phyloP scores from a whole-genome alignment of 2,888 invertebrate genomes.

The Agonopterix heracliana region DNA sequence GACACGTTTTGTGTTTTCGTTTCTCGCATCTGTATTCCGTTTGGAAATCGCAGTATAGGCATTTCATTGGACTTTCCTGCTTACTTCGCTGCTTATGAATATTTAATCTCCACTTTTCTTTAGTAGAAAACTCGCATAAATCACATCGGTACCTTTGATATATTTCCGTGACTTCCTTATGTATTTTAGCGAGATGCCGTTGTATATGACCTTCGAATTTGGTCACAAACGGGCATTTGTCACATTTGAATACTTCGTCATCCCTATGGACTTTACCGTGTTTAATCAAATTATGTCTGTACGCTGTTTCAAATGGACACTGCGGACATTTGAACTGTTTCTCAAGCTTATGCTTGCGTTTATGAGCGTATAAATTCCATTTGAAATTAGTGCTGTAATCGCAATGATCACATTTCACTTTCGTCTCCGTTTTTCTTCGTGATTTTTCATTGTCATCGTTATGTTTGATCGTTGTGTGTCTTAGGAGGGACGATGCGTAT shows the following conservation, averaged over 20 bases:
- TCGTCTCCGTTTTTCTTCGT: conserved; percentile 11
- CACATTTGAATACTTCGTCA: conserved; percentile 20
- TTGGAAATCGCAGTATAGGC: conserved; percentile 38
- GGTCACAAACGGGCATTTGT: conserved; percentile 25
- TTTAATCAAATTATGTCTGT: conserved; percentile 32
- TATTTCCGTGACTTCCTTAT: conserved; percentile 14
- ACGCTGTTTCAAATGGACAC: conserved; percentile 31
- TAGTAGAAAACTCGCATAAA: conserved; percentile 46
- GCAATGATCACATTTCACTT: conserved; percentile 25
- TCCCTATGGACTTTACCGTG: conserved; percentile 29
- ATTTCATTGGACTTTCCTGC: conserved; percentile 29
- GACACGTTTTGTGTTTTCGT: conserved; percentile 39
- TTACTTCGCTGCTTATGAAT: conserved; percentile 42
- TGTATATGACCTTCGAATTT: conserved; percentile 25
- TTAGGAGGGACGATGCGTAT: conserved; percentile 33
- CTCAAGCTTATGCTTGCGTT: conserved; percentile 19
- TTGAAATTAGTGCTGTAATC: conserved; percentile 28
- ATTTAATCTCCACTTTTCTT: conserved; percentile 43
- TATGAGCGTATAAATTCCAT: conserved; percentile 21
- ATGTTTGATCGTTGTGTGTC: conserved; percentile 42
- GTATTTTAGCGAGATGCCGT: conserved; percentile 23
- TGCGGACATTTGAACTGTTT: conserved; percentile 32
- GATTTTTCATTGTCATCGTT: conserved; percentile 12
- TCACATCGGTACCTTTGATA: conserved; percentile 33
- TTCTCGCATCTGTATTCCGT: conserved; percentile 43